phyloP scores from a whole-genome alignment of 2,888 invertebrate species.

The Phortica okadai region DNA sequence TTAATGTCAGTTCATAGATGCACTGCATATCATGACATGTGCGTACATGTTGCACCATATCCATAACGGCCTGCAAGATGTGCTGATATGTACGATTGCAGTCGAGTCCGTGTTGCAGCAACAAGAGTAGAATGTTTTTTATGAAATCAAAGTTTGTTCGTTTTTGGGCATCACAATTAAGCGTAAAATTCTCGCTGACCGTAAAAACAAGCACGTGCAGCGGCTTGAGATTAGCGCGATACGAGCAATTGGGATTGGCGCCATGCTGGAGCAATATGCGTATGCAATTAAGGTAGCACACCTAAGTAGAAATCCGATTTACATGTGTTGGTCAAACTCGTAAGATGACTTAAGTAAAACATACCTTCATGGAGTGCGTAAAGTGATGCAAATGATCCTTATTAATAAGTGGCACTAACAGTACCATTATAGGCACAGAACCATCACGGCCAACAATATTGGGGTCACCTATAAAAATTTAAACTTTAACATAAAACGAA shows the following conservation, averaged over 20 bases:
- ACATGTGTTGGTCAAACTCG: not conserved
- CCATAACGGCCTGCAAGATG: slow-evolving; percentile 83
- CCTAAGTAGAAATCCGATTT: slow-evolving; percentile 73
- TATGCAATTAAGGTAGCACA: slow-evolving; percentile 84
- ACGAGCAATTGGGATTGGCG: slow-evolving; percentile 85
- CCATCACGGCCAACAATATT: slow-evolving; percentile 85
- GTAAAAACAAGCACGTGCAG: slow-evolving; percentile 84
- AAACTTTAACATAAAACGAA: not conserved
- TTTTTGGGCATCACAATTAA: slow-evolving; percentile 83
- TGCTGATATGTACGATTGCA: slow-evolving; percentile 83
- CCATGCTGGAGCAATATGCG: slow-evolving; percentile 83
- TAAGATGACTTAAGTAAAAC: not conserved
- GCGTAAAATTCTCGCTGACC: slow-evolving; percentile 83
- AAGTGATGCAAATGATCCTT: slow-evolving; percentile 85
- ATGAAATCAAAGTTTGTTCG: slow-evolving; percentile 84
- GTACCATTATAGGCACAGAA: slow-evolving; percentile 85
- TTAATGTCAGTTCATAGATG: slow-evolving; percentile 83
- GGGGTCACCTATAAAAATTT: slow-evolving; percentile 78
- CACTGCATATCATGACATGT: slow-evolving; percentile 82
- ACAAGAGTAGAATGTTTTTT: slow-evolving; percentile 81
- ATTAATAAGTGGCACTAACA: slow-evolving; percentile 85
- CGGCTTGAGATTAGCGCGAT: slow-evolving; percentile 82
- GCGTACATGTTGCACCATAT: slow-evolving; percentile 83
- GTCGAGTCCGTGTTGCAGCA: slow-evolving; percentile 83
- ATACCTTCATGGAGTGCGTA: slow-evolving; percentile 85